Conservation (phyloP, 1,140 invertebrate genomes). For the Rhynchophorus ferrugineus region DNA sequence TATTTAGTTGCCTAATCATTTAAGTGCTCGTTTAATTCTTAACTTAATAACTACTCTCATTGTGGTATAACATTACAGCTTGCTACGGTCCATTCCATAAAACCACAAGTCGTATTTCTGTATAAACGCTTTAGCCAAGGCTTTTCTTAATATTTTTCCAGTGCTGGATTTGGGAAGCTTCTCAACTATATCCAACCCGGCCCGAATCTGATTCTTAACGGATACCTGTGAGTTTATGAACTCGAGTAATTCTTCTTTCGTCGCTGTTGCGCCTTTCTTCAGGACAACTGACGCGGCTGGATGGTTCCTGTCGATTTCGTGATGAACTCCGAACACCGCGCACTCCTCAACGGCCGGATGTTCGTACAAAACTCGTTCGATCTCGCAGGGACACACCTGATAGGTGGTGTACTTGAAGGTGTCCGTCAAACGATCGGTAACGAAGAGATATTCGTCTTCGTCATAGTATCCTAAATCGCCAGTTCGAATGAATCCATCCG, state of each 20-base stretch:
- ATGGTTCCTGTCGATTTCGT: constrained; percentile 55
- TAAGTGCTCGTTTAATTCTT: no score
- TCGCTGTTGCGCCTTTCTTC: constrained; percentile 10
- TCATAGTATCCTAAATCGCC: constrained; percentile 65
- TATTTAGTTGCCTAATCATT: no score
- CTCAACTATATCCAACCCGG: constrained; percentile 27
- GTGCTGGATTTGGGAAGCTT: constrained; percentile 29
- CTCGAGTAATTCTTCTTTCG: constrained; percentile 17
- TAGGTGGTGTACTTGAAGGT: constrained; percentile 58
- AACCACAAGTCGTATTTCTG: no score
- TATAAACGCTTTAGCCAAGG: no score
- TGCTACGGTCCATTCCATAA: no score
- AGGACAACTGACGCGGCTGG: constrained; percentile 51
- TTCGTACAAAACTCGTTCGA: constrained; percentile 57
- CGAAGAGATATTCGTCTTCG: constrained; percentile 54
- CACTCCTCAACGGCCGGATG: constrained; percentile 57
- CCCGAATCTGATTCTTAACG: constrained; percentile 29
- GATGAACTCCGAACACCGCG: constrained; percentile 60
- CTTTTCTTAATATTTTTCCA: constrained; percentile 29
- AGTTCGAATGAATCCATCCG: constrained; percentile 63
- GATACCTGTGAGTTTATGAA: constrained; percentile 29
- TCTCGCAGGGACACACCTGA: constrained; percentile 40
- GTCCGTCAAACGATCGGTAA: constrained; percentile 69
- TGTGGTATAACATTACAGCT: no score
- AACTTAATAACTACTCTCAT: no score